Evolutionary conservation across 2,113 vertebrate species (phyloP).

Genomic region (Esox niger): DNA sequence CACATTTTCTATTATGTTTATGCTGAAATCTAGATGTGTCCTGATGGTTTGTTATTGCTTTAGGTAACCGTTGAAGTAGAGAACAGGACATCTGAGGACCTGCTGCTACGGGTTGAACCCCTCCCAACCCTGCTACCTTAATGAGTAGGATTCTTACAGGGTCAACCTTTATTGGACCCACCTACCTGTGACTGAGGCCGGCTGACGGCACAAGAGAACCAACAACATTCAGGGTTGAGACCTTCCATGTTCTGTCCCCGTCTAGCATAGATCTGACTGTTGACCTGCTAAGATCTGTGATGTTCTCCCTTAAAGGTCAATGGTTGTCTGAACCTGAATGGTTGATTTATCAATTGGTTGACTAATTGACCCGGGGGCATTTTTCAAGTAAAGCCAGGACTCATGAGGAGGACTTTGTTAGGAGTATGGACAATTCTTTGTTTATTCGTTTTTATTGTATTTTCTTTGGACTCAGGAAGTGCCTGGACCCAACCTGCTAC

Average conservation of each 20-base stretch:
- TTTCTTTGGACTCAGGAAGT: slow-evolving; percentile 13
- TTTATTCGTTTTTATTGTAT: background rate
- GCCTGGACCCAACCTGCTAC: slow-evolving; percentile 28
- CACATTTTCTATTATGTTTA: slow-evolving; percentile 18
- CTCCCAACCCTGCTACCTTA: background rate
- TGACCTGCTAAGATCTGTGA: too few relatives aligned
- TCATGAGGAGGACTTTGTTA: background rate
- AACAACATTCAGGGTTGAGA: background rate
- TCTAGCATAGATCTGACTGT: background rate
- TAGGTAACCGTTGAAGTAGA: background rate
- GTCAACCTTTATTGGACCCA: background rate
- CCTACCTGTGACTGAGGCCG: background rate
- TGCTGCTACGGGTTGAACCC: background rate
- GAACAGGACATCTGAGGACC: background rate
- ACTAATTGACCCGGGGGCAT: background rate
- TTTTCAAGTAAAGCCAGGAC: background rate
- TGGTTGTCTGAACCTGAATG: background rate
- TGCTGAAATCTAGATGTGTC: background rate
- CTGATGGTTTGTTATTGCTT: background rate
- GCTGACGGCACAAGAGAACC: background rate
- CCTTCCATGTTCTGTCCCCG: background rate
- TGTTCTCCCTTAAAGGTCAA: background rate
- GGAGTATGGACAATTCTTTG: background rate
- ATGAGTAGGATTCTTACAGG: too few relatives aligned
- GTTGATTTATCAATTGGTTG: too few relatives aligned